A percentile compares a stretch with the other conserved stretches of the same genome.
Conservation (phyloP, 2,888 invertebrate species). For the Xestia ashworthii region DNA sequence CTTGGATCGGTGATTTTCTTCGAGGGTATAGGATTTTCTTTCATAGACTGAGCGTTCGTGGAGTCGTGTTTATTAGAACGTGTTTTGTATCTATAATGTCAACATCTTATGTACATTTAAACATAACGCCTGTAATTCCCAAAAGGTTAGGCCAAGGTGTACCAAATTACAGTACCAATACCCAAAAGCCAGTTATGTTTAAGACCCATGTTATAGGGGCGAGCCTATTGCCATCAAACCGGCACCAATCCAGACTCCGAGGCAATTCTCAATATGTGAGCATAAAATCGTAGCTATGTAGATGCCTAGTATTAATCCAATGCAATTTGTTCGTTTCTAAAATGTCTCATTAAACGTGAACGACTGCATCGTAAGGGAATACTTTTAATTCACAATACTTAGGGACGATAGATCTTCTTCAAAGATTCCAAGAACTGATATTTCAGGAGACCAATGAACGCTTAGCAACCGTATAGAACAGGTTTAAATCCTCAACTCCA, state of each 20-base stretch:
- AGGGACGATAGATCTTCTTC: conserved; percentile 5
- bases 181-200: neutral
- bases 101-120: neutral
- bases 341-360: neutral
- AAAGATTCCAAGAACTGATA: conserved; percentile 23
- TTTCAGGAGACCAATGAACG: conserved; percentile 13
- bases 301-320: neutral
- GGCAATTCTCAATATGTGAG: neutral
- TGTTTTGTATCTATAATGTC: neutral
- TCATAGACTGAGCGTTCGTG: neutral
- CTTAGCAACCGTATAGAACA: conserved; percentile 18
- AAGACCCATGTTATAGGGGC: too few species aligned
- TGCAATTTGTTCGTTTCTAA: neutral
- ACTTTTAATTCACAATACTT: conserved; percentile 8
- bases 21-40: neutral
- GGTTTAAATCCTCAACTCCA: conserved; percentile 40
- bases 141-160: neutral
- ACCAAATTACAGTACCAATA: too few species aligned
- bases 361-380: neutral
- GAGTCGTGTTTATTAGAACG: neutral
- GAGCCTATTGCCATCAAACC: too few species aligned
- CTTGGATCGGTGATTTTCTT: conserved; percentile 13
- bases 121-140: neutral
- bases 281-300: neutral
- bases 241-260: too few species aligned